Evolutionary conservation across 1,140 invertebrate species (phyloP).

Genomic region (Melanaphis sacchari): DNA sequence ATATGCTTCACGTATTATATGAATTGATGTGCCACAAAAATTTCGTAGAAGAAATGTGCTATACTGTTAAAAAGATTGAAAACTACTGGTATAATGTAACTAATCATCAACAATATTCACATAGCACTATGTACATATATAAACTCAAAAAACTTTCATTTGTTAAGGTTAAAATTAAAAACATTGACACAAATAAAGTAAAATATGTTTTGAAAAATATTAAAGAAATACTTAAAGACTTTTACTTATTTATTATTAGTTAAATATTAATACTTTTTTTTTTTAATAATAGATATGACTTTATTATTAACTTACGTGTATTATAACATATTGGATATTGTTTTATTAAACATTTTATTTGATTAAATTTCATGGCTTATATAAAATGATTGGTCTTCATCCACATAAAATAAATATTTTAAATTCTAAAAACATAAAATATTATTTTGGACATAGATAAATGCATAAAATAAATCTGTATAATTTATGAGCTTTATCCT

Average conservation of each 20-base stretch:
- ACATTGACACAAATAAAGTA: neutral
- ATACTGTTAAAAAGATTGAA: too few relatives aligned
- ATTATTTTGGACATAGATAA: neutral
- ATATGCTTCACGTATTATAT: too few relatives aligned
- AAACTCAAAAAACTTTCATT: neutral
- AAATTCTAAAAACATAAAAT: neutral
- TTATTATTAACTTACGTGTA: conserved; percentile 23
- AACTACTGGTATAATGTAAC: too few relatives aligned
- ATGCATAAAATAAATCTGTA: neutral
- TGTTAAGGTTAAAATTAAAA: neutral
- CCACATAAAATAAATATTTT: neutral
- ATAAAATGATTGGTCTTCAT: neutral
- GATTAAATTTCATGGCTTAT: neutral
- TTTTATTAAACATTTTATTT: neutral
- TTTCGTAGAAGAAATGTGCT: too few relatives aligned
- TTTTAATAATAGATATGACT: neutral
- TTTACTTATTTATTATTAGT: neutral
- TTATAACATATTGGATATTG: neutral
- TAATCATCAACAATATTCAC: neutral
- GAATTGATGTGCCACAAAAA: too few relatives aligned
- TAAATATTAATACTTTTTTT: neutral
- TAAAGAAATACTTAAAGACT: neutral
- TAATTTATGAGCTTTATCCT: neutral
- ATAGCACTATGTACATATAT: neutral
- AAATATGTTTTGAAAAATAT: neutral